Evolutionary conservation across 1,140 invertebrate genomes (phyloP).

Genomic region (Vanessa tameamea): DNA sequence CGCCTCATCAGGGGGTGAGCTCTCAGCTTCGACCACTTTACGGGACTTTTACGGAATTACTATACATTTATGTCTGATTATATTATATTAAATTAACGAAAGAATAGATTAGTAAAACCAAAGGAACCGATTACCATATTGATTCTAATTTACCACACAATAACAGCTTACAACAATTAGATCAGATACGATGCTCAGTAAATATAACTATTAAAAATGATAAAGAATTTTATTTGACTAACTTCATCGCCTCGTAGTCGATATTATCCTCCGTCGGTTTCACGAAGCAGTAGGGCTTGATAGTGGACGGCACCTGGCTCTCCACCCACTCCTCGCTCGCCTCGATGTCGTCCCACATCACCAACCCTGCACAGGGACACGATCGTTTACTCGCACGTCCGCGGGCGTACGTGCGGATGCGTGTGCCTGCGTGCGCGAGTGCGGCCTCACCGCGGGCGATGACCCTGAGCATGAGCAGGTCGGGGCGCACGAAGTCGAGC

Average conservation of each 20-base stretch:
- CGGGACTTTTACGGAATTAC: no score
- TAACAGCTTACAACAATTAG: no score
- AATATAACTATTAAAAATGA: not conserved
- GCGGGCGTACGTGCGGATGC: not conserved
- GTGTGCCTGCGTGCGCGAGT: not conserved
- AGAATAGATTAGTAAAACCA: no score
- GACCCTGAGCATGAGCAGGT: conserved; percentile 93
- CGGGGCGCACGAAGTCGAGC: conserved; percentile 95
- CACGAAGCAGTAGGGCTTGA: conserved; percentile 86
- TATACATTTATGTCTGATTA: no score
- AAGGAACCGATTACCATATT: no score
- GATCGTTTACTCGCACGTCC: no score
- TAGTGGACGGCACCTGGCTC: conserved; percentile 88
- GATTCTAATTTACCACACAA: no score
- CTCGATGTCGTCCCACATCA: conserved; percentile 92
- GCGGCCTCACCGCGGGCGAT: conserved; percentile 83
- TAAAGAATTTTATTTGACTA: conserved; percentile 56
- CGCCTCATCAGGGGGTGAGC: no score
- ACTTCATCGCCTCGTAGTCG: conserved; percentile 98
- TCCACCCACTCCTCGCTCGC: conserved; percentile 93
- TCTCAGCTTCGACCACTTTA: no score
- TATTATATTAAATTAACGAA: no score
- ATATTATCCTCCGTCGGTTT: conserved; percentile 86
- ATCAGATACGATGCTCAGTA: no score
- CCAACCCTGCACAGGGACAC: conserved; percentile 80